Evolutionary conservation across 1,140 invertebrate genomes (phyloP).

Genomic region (Drosophila yakuba): DNA sequence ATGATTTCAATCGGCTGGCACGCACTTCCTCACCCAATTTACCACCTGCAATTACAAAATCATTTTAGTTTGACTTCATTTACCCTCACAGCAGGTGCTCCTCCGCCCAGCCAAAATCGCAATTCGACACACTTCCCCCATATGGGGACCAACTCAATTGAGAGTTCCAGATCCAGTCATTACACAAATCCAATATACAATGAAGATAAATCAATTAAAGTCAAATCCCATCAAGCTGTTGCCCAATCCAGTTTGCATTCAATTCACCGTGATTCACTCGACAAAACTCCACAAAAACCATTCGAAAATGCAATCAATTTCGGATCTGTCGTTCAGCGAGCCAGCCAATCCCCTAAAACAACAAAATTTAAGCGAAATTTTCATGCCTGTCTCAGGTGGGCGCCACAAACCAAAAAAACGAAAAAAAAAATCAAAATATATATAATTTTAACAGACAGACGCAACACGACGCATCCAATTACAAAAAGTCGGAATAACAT

Average conservation of each 20-base stretch:
- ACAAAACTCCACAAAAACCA: constrained; percentile 12
- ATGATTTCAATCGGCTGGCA: neutral
- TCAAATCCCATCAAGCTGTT: constrained; percentile 57
- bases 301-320: constrained; percentile 59
- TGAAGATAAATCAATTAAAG: constrained; percentile 75
- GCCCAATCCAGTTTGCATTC: constrained; percentile 37
- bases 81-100: constrained; percentile 45
- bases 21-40: constrained; percentile 15
- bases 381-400: constrained; percentile 49
- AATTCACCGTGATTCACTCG: constrained; percentile 53
- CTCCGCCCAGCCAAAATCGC: neutral
- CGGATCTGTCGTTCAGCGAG: constrained; percentile 40
- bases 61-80: constrained; percentile 50
- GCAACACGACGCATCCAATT: constrained; percentile 72
- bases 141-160: constrained; percentile 30
- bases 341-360: constrained; percentile 58
- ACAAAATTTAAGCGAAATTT: constrained; percentile 45
- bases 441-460: constrained; percentile 27
- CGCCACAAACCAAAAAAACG: constrained; percentile 21
- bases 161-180: constrained; percentile 51
- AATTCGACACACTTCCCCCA: constrained; percentile 23
- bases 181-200: constrained; percentile 69
- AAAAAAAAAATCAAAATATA: constrained; percentile 5
- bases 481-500: constrained; percentile 48
- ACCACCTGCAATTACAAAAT: constrained; percentile 54